phyloP scores from a whole-genome alignment of 2,888 invertebrate species.

The Apamea crenata region DNA sequence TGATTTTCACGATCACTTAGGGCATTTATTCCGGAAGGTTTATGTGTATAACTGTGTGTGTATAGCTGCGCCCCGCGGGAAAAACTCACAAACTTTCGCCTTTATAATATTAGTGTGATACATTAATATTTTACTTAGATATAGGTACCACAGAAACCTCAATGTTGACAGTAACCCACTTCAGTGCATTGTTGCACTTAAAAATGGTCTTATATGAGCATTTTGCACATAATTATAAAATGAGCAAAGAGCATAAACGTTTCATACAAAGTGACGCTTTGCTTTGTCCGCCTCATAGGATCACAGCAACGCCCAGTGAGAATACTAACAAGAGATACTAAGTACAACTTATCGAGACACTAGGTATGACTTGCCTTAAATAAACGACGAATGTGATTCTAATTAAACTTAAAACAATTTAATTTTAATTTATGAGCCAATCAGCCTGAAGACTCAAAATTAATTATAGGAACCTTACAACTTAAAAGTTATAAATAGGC shows the following conservation, averaged over 20 bases:
- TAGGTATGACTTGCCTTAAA: background rate
- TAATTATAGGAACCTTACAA: conserved; percentile 35
- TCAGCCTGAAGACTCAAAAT: conserved; percentile 31
- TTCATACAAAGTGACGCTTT: conserved; percentile 1
- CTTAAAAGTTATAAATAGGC: conserved; percentile 40
- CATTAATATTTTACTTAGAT: background rate
- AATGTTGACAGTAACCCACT: background rate
- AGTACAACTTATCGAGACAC: background rate
- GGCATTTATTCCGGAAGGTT: too few relatives aligned
- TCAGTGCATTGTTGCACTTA: background rate
- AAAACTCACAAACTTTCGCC: too few relatives aligned
- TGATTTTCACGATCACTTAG: background rate
- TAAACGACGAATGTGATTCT: conserved; percentile 12
- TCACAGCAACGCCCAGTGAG: background rate
- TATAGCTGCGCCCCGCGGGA: too few relatives aligned
- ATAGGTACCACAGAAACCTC: background rate
- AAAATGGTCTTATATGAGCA: background rate
- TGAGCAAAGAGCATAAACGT: background rate
- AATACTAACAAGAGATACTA: conserved; percentile 19
- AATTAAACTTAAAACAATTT: conserved; percentile 24
- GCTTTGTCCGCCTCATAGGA: background rate
- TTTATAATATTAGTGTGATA: background rate
- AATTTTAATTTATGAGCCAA: conserved; percentile 24
- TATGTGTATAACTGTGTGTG: background rate
- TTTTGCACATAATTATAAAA: background rate